Percentiles rank a stretch among this genome's conserved stretches.
phyloP scores from a whole-genome alignment of 2,888 invertebrate genomes.

The Protodeltote pygarga region DNA sequence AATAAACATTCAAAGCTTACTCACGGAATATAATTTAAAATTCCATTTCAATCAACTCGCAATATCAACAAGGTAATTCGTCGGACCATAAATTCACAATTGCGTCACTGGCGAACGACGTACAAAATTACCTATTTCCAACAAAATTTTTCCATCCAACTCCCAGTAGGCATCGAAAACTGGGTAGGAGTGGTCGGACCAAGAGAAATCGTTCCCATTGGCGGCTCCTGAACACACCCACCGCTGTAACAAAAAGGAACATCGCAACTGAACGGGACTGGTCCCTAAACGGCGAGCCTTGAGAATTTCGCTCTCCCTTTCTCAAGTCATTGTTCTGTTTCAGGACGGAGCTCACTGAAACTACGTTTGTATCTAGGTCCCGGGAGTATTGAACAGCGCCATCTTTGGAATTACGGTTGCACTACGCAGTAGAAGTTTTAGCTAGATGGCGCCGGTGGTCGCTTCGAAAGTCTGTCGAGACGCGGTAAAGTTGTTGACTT shows the following conservation, averaged over 20 bases:
- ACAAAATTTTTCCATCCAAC: conserved; percentile 78
- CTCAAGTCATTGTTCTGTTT: conserved; percentile 72
- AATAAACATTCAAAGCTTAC: conserved; percentile 31
- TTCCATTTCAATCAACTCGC: conserved; percentile 52
- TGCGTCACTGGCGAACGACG: conserved; percentile 78
- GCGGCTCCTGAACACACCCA: conserved; percentile 74
- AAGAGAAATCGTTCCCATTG: conserved; percentile 75
- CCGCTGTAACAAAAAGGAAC: conserved; percentile 74
- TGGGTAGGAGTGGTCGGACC: conserved; percentile 76
- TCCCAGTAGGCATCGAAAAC: conserved; percentile 85
- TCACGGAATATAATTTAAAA: conserved; percentile 47
- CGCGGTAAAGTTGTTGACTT: conserved; percentile 55
- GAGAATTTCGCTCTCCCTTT: conserved; percentile 85
- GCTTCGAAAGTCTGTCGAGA: conserved; percentile 49
- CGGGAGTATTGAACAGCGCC: conserved; percentile 63
- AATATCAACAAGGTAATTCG: conserved; percentile 51
- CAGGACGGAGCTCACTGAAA: conserved; percentile 81
- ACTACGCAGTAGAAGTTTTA: conserved; percentile 57
- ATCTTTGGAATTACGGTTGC: conserved; percentile 58
- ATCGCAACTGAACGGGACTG: conserved; percentile 54
- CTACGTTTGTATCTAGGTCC: conserved; percentile 70
- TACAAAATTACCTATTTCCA: conserved; percentile 83
- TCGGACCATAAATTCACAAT: conserved; percentile 76
- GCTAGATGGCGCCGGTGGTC: conserved; percentile 77
- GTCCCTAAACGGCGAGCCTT: conserved; percentile 77